phyloP scores from a whole-genome alignment of 2,797 vertebrate genomes.

The Pogonophryne albipinna region DNA sequence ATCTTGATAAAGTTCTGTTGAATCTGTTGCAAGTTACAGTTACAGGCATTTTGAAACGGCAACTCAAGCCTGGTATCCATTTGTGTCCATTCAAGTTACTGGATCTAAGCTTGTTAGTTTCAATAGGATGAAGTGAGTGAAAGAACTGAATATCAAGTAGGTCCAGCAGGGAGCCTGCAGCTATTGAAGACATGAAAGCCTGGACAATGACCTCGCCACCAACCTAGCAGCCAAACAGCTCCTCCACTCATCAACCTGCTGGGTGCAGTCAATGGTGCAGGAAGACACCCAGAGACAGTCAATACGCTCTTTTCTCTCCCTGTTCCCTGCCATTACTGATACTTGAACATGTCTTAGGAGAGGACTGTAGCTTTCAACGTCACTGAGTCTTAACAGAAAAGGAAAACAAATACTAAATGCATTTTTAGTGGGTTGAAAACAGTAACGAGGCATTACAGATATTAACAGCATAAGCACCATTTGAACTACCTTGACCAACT shows the following conservation, averaged over 20 bases:
- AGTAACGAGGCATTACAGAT: conserved; percentile 11
- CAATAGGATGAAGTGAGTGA: conserved; percentile 62
- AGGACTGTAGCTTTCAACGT: conserved; percentile 16
- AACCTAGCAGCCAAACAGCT: conserved; percentile 69
- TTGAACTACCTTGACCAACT: conserved; percentile 52
- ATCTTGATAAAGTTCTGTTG: conserved; percentile 9
- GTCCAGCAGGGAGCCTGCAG: conserved; percentile 73
- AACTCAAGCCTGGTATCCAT: conserved; percentile 30
- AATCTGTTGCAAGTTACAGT: conserved; percentile 27
- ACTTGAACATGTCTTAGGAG: conserved; percentile 18
- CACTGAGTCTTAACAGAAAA: conserved; percentile 5
- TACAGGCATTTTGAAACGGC: background rate
- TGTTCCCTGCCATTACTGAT: conserved; percentile 26
- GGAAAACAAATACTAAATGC: background rate
- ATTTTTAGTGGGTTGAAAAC: conserved; percentile 34
- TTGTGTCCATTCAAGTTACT: conserved; percentile 23
- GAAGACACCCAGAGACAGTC: conserved; percentile 71
- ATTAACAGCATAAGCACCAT: conserved; percentile 39
- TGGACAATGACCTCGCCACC: conserved; percentile 77
- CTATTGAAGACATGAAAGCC: conserved; percentile 73
- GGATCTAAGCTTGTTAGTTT: conserved; percentile 52
- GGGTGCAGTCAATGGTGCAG: conserved; percentile 72
- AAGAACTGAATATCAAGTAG: conserved; percentile 78
- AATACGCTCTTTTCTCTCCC: conserved; percentile 54
- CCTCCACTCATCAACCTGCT: conserved; percentile 75